These are phyloP conservation scores for Avahi laniger DNA, from an alignment of 2,797 vertebrate species.

Conservation along the genomic window DNA sequence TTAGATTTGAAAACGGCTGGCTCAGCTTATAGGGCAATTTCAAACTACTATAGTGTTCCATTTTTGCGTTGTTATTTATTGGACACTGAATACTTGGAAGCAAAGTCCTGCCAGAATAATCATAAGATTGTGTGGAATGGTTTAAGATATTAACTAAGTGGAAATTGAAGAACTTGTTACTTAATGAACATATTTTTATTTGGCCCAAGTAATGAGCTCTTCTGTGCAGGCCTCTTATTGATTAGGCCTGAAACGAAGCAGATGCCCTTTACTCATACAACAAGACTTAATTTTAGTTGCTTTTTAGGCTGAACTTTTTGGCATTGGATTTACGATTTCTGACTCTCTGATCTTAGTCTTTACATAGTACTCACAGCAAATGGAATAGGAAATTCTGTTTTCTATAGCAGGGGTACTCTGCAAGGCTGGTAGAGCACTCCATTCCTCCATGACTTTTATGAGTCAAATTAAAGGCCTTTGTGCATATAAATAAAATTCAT, in stretches of 20 bases:
- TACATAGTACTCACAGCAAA: not conserved
- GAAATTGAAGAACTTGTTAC: slow-evolving; percentile 19
- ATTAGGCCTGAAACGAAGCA: not conserved
- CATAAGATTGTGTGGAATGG: not conserved
- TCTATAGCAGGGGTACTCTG: not conserved
- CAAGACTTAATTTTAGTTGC: slow-evolving; percentile 42
- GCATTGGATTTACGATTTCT: not conserved
- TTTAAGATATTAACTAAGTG: slow-evolving; percentile 47
- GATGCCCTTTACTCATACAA: slow-evolving; percentile 46
- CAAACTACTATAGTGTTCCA: not conserved
- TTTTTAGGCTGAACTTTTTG: slow-evolving; percentile 45
- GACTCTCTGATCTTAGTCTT: slow-evolving; percentile 47
- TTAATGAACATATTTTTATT: not conserved
- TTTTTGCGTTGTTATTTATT: slow-evolving; percentile 44
- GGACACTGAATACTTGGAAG: not conserved
- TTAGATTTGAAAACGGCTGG: not conserved
- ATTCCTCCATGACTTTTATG: not conserved
- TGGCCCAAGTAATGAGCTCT: not conserved
- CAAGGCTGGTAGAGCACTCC: not conserved
- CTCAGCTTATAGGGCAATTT: not conserved
- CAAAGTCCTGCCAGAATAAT: not conserved
- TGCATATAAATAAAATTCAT: not conserved
- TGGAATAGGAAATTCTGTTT: not conserved
- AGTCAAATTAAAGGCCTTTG: not conserved
- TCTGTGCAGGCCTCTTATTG: slow-evolving; percentile 33